Percentiles rank a stretch among this genome's conserved stretches.
phyloP scores from a whole-genome alignment of 2,113 vertebrate genomes.

The Ariopsis seemanni region DNA sequence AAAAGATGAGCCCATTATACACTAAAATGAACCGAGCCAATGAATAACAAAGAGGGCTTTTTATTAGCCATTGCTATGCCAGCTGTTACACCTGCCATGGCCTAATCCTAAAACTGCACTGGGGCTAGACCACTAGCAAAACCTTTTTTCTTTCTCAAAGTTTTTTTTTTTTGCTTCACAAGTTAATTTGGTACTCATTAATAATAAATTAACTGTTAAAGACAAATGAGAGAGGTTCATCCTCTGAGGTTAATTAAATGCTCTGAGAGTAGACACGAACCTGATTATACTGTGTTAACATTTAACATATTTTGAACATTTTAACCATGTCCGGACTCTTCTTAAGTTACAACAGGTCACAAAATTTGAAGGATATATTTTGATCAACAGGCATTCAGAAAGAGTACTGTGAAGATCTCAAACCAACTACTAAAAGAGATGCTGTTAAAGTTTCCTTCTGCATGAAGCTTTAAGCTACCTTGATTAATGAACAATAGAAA shows the following conservation, averaged over 20 bases:
- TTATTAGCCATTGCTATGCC: conserved; percentile 18
- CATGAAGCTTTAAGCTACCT: background rate
- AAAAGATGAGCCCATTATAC: conserved; percentile 13
- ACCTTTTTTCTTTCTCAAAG: background rate
- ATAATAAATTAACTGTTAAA: background rate
- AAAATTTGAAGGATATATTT: background rate
- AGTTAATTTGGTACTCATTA: conserved; percentile 4
- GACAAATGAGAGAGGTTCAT: background rate
- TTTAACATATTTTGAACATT: background rate
- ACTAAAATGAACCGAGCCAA: conserved; percentile 17
- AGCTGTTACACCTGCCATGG: conserved; percentile 10
- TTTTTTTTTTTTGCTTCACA: background rate
- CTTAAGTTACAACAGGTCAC: background rate
- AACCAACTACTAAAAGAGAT: background rate
- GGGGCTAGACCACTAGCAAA: background rate
- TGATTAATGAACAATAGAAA: background rate
- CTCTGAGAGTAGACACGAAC: background rate
- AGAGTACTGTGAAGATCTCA: background rate
- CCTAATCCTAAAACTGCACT: conserved; percentile 6
- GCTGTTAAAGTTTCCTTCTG: background rate
- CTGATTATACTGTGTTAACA: background rate
- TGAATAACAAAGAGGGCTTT: conserved; percentile 29
- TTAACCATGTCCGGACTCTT: background rate
- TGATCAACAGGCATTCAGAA: background rate
- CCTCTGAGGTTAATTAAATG: conserved; percentile 2